A percentile compares a stretch with the other conserved stretches of the same genome.
Conservation (phyloP, 2,888 invertebrate species). For the Creontiades dilutus region DNA sequence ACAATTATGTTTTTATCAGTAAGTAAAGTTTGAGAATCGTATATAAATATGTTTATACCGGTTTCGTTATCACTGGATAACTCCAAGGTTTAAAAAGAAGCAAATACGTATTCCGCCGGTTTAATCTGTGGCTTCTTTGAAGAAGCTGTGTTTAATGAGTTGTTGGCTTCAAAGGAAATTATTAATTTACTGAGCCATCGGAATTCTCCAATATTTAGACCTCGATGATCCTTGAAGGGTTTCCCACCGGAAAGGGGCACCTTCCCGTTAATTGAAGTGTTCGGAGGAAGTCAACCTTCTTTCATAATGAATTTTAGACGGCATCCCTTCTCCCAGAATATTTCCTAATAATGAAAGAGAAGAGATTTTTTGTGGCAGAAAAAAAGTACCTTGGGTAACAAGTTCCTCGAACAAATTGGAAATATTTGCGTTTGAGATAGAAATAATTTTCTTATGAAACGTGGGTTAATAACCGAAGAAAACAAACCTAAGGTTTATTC, state of each 20-base stretch:
- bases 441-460: no score
- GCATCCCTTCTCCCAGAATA: background rate
- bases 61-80: no score
- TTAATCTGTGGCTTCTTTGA: background rate
- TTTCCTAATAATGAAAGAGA: background rate
- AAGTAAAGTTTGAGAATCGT: no score
- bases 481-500: no score
- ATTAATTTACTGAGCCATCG: conserved; percentile 9
- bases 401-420: background rate
- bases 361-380: background rate
- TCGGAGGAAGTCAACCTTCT: background rate
- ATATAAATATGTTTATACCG: no score
- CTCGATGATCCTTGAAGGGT: conserved; percentile 7
- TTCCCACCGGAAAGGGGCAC: background rate
- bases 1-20: no score
- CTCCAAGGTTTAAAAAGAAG: no score
- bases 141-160: conserved; percentile 6
- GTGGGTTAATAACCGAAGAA: no score
- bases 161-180: background rate
- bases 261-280: conserved; percentile 13
- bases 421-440: no score
- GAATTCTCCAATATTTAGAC: conserved; percentile 18
- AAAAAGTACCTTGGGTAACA: background rate
- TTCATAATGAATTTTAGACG: conserved; percentile 16
- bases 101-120: background rate